These are phyloP conservation scores for Parascotia fuliginaria DNA, from an alignment of 2,888 invertebrate species.

Conservation along the genomic window DNA sequence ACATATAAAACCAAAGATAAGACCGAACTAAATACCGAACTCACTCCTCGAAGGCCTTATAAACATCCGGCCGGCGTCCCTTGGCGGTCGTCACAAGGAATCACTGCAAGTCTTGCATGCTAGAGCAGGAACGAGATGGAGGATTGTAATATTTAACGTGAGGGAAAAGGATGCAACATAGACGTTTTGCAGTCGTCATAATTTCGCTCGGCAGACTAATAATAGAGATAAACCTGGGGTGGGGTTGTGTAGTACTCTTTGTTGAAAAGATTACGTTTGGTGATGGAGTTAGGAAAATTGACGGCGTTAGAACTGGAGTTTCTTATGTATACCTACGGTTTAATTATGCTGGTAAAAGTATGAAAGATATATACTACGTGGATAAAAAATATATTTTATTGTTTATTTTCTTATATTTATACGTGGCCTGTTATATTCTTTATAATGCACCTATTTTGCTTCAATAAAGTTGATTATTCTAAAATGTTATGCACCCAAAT, in stretches of 20 bases:
- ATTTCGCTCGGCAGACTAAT: slow-evolving; percentile 86
- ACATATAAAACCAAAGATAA: slow-evolving; percentile 65
- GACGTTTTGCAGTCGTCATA: slow-evolving; percentile 86
- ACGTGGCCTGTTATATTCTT: too few relatives aligned
- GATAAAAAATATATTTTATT: too few relatives aligned
- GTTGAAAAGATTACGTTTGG: slow-evolving; percentile 14
- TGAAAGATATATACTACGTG: not conserved
- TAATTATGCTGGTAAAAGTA: not conserved
- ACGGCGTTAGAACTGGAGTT: not conserved
- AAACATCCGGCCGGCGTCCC: slow-evolving; percentile 65
- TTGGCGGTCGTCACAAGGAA: slow-evolving; percentile 65
- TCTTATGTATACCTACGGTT: not conserved
- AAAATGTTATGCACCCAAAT: too few relatives aligned
- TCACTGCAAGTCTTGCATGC: slow-evolving; percentile 73
- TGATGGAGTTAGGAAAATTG: slow-evolving; percentile 12
- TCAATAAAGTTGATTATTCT: too few relatives aligned
- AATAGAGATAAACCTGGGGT: slow-evolving; percentile 82
- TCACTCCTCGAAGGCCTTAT: slow-evolving; percentile 68
- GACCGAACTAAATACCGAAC: slow-evolving; percentile 66
- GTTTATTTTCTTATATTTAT: too few relatives aligned
- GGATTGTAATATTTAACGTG: slow-evolving; percentile 12
- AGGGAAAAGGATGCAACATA: slow-evolving; percentile 54
- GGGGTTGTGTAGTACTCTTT: slow-evolving; percentile 28
- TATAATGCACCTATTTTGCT: too few relatives aligned
- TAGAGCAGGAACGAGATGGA: slow-evolving; percentile 50